Base-by-base conservation (phyloP, 2,888 invertebrate species). In the Eledona agricola region DNA sequence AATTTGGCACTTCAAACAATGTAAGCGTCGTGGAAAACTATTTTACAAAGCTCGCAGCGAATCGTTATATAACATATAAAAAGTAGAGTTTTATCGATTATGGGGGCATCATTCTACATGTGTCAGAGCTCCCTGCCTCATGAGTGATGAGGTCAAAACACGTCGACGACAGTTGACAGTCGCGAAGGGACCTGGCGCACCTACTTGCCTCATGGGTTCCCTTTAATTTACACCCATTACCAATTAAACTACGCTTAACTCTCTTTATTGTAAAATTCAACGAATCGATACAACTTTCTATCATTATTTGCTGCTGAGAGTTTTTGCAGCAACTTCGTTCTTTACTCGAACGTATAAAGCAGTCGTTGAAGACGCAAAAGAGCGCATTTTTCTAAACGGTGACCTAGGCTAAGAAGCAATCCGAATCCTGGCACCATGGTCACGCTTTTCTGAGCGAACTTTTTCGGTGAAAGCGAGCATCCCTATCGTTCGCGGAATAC, bases 101-200 rank as follows among this genome's bases (percentile, higher is more conserved):
- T 51, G 45, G 53, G 59, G 50, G 43, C 60, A 63, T 64, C 61
- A 56, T 63, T 63, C 64, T 62, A 50, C 56, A 59, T 60, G 65
- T 63, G 60, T n/a, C n/a, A n/a, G n/a, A 57, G 59, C 28, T 46
- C 16, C 29, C 49, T 38, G 52, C 55, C 56, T 63, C 63, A 63
- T 64, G 63, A 66, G 57, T 70, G 70, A 72, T 71, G 72, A 69
- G 71, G 70, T 70, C 70, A 65, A 62, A 67, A 64, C 65, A 62
- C 61, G 61, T 61, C 61, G 61, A 56, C 54, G 60, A 58, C 60
- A 61, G 51, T 55, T 59, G 60, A 62, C 57, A 61, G 66, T 67
- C 64, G 57, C 65, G 61, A 58, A 60, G 67, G 64, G 67, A 67
- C 60, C 38, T 43, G 60, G 62, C 65, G 58, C 67, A 62, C 63